Conservation (phyloP, 2,113 vertebrate genomes). For the Pituophis catenifer region DNA sequence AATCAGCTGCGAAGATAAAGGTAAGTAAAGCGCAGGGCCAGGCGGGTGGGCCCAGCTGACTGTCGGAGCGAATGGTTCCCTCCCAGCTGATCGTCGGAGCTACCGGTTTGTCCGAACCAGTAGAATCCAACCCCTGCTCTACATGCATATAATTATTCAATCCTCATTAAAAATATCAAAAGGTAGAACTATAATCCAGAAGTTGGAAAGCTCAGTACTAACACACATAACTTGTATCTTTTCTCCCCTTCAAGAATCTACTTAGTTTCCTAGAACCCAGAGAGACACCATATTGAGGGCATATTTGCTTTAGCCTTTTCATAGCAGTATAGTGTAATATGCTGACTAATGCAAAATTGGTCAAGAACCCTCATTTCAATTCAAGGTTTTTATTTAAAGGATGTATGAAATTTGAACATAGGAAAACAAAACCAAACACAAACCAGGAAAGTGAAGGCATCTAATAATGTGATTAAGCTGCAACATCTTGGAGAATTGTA, state of each 20-base stretch:
- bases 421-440: not conserved
- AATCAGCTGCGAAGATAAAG: too few species aligned
- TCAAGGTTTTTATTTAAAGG: not conserved
- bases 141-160: slow-evolving; percentile 31
- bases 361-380: not conserved
- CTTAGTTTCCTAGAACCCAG: not conserved
- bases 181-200: not conserved
- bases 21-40: too few species aligned
- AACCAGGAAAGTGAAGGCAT: not conserved
- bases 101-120: too few species aligned
- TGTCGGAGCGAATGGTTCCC: too few species aligned
- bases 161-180: slow-evolving; percentile 29
- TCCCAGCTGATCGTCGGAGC: too few species aligned
- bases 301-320: not conserved
- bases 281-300: not conserved
- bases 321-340: not conserved
- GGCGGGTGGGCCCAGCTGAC: too few species aligned
- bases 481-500: not conserved
- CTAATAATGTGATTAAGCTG: not conserved
- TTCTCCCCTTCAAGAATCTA: not conserved
- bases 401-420: not conserved
- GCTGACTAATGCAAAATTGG: not conserved
- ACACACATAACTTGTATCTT: slow-evolving; percentile 19
- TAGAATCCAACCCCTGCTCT: too few species aligned
- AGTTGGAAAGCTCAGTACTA: not conserved